Base-by-base conservation (phyloP, 2,797 vertebrate species). In the Distichodus sexfasciatus region DNA sequence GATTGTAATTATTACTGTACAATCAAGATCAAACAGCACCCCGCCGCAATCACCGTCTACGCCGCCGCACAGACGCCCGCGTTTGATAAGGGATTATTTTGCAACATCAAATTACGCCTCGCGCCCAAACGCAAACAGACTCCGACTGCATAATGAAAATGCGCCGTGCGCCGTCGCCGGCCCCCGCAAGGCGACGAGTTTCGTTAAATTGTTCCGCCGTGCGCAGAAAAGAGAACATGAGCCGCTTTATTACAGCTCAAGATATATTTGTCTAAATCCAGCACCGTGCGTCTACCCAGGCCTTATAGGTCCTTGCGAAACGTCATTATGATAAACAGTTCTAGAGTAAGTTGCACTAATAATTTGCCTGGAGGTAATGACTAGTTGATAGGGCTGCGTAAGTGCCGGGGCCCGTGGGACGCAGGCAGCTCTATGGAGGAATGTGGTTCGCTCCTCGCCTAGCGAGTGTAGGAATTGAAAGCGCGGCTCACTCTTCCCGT, bases 1-100 rank as follows among this genome's bases (percentile, higher is more conserved):
- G 75, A 76, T 77, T 75, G 54, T 69, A 71, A 69, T 74, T 71
- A 76, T 67, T 29, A 69, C 59, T 60, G 51, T 68, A 70, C 66
- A 75, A 75, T 76, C 74, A 68, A 67, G 62, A 70, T 72, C 64
- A 69, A 69, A 69, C 62, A 17, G 57, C 69, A 41, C 65, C 19
- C 47, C 23, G 19, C 67, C 36, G 67, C 48, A 66, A 58, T 68
- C 40, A 31, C 15, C 6, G 8, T 9, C 24, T 38, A 14, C 43
- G 31, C 60, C 53, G 55, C 57, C 53, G 50, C 47, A 55, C 36
- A 50, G 58, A 58, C 35, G 21, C 36, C 7, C 43, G 58, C 59
- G 10, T 72, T 48, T 70, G 65, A 78, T 62, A 48, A 67, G 26
- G 47, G 62, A 21, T 35, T 69, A 43, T 70, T 62, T 54, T 47